A percentile compares a stretch with the other conserved stretches of the same genome.
phyloP scores from a whole-genome alignment of 1,140 invertebrate species.

The Drosophila melanogaster region DNA sequence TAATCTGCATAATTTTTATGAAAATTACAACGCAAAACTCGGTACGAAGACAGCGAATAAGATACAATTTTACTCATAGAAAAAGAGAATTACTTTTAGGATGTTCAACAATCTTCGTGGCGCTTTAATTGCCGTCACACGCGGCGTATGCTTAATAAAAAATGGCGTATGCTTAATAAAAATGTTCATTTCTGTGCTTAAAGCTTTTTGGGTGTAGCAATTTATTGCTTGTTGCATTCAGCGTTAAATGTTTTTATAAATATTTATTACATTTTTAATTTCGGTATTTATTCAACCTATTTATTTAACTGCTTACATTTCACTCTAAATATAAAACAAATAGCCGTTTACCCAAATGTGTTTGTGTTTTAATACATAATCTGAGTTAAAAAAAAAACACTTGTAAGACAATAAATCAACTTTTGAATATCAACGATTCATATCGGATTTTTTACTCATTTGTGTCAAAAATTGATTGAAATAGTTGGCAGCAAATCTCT shows the following conservation, averaged over 20 bases:
- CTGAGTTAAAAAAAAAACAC: background rate
- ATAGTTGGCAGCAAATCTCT: constrained; percentile 1
- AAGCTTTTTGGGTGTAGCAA: no score
- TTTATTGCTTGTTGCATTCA: no score
- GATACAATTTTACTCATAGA: constrained; percentile 18
- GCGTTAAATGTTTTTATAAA: background rate
- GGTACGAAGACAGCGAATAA: background rate
- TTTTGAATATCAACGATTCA: background rate
- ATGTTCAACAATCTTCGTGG: background rate
- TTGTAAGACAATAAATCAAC: constrained; percentile 3
- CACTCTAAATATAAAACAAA: background rate
- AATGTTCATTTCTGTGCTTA: background rate
- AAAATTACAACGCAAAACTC: constrained; percentile 35
- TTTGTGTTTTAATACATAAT: background rate
- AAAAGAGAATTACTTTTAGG: background rate
- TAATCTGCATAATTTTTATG: constrained; percentile 82
- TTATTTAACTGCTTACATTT: background rate
- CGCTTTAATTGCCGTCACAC: constrained; percentile 26
- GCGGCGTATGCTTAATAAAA: constrained; percentile 32
- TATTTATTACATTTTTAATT: background rate
- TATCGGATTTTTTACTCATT: background rate
- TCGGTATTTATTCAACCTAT: background rate
- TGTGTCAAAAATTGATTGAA: constrained; percentile 18
- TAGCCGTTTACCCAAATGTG: background rate
- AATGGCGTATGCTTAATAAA: constrained; percentile 31